These are phyloP conservation scores for Anguilla obscura DNA, from an alignment of 2,797 vertebrate genomes.

Conservation along the genomic window DNA sequence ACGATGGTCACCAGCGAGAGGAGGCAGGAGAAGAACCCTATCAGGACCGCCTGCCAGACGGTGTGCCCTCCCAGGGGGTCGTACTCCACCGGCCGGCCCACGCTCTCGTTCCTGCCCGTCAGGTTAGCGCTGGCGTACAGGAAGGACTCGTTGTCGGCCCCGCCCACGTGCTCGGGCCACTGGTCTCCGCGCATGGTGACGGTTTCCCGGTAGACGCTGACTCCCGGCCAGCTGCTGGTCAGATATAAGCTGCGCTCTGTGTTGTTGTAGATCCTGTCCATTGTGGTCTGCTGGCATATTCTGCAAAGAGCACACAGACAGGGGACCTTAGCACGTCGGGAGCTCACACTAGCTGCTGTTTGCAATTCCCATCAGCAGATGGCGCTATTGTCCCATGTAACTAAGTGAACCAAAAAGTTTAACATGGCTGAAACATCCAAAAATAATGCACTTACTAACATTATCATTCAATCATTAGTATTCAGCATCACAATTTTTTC, in stretches of 20 bases:
- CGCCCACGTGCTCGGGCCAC: conserved; percentile 55
- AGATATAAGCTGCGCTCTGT: conserved; percentile 77
- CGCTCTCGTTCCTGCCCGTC: conserved; percentile 53
- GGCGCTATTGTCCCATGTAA: neutral
- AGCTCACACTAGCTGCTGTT: neutral
- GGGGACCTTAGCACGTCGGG: conserved; percentile 12
- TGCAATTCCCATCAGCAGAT: neutral
- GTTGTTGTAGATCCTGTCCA: conserved; percentile 84
- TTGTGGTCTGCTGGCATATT: conserved; percentile 92
- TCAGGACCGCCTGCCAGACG: conserved; percentile 92
- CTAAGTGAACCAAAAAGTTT: neutral
- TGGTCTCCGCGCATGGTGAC: conserved; percentile 66
- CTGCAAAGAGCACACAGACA: conserved; percentile 67
- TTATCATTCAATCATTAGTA: neutral
- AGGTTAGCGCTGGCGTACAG: conserved; percentile 57
- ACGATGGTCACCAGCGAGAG: conserved; percentile 90
- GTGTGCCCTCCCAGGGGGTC: conserved; percentile 83
- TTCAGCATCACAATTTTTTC: neutral
- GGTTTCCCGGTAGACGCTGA: conserved; percentile 64
- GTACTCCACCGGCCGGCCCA: conserved; percentile 38
- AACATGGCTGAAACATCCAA: neutral
- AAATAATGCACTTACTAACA: neutral
- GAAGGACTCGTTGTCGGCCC: conserved; percentile 62
- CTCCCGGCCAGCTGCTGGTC: conserved; percentile 74
- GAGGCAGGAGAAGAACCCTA: conserved; percentile 85